These are phyloP conservation scores for Mimachlamys varia DNA, from an alignment of 2,888 invertebrate species.

Conservation along the genomic window DNA sequence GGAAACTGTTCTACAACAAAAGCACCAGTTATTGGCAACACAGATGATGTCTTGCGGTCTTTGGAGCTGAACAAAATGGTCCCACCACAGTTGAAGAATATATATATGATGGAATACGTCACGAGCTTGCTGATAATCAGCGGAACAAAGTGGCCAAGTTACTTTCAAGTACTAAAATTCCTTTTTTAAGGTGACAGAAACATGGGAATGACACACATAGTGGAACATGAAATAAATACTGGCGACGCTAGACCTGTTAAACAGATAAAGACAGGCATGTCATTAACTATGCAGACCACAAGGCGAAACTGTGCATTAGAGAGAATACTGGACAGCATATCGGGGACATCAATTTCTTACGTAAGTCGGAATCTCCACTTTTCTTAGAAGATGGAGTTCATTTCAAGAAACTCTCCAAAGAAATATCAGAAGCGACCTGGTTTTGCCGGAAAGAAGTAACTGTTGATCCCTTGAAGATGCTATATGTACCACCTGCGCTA, in stretches of 20 bases:
- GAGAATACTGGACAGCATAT: too few relatives aligned
- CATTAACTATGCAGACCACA: conserved; percentile 48
- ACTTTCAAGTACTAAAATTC: conserved; percentile 44
- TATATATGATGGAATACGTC: conserved; percentile 41
- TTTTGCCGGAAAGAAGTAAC: too few relatives aligned
- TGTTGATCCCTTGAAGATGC: too few relatives aligned
- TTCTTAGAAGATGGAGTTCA: too few relatives aligned
- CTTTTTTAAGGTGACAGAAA: conserved; percentile 53
- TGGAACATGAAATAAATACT: conserved; percentile 52
- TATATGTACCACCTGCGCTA: too few relatives aligned
- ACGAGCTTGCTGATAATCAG: conserved; percentile 32
- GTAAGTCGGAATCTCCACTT: too few relatives aligned
- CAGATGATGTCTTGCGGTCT: not conserved
- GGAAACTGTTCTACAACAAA: not conserved
- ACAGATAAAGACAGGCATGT: too few relatives aligned
- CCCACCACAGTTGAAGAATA: conserved; percentile 45
- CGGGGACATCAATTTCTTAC: too few relatives aligned
- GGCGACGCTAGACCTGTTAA: conserved; percentile 51
- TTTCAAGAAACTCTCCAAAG: too few relatives aligned
- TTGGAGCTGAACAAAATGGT: conserved; percentile 2
- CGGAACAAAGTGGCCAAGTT: conserved; percentile 37
- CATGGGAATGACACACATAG: conserved; percentile 53
- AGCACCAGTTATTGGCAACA: not conserved
- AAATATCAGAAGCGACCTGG: too few relatives aligned
- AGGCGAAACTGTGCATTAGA: too few relatives aligned